Conservation (phyloP, 2,888 invertebrate genomes). For the Phengaris arion region DNA sequence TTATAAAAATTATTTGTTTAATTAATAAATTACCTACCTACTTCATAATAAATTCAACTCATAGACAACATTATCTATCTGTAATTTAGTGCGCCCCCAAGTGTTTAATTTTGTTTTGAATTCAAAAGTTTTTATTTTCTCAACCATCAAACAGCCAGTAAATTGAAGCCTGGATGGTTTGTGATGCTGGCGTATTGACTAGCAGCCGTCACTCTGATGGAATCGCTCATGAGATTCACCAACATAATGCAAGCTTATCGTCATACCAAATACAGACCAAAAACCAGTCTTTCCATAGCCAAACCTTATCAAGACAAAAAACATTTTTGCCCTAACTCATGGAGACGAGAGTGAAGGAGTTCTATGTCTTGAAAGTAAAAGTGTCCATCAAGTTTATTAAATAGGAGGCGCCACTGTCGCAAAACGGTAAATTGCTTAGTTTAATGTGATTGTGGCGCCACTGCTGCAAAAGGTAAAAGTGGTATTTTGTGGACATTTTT, state of each 20-base stretch:
- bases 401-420: no score
- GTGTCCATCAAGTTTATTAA: no score
- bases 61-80: no score
- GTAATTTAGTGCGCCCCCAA: conserved; percentile 1
- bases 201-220: conserved; percentile 67
- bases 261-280: conserved; percentile 37
- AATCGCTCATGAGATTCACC: conserved; percentile 55
- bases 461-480: no score
- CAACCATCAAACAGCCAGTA: neutral
- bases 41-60: no score
- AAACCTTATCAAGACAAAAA: neutral
- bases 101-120: neutral
- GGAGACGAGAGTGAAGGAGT: no score
- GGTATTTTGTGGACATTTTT: no score
- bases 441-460: no score
- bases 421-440: no score
- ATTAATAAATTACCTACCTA: neutral
- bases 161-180: conserved; percentile 39
- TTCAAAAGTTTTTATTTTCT: no score
- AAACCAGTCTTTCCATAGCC: conserved; percentile 10
- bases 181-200: conserved; percentile 75
- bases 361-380: no score
- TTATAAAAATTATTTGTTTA: neutral
- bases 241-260: conserved; percentile 47
- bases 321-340: neutral